Evolutionary conservation across 2,113 vertebrate species (phyloP).

Genomic region (Oreochromis spilurus): DNA sequence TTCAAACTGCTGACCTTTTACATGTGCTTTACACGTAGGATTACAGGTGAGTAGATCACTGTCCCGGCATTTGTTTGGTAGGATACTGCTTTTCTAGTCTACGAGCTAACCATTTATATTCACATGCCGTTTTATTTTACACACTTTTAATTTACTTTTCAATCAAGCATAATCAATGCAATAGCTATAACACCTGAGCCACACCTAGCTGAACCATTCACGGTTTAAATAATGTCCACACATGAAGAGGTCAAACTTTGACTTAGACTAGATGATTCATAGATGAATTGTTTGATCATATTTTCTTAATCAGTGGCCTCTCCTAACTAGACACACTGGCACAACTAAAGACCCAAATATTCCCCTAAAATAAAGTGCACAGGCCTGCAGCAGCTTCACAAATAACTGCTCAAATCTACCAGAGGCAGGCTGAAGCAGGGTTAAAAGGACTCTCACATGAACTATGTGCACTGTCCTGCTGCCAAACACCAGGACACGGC

Average conservation of each 20-base stretch:
- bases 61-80: not conserved
- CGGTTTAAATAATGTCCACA: not conserved
- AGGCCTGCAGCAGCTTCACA: not conserved
- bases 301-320: not conserved
- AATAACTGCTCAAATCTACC: not conserved
- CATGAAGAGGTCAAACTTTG: not conserved
- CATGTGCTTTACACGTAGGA: not conserved
- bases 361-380: not conserved
- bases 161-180: not conserved
- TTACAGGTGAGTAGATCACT: not conserved
- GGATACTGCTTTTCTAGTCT: not conserved
- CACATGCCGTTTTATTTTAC: not conserved
- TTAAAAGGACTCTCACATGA: not conserved
- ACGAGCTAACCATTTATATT: not conserved
- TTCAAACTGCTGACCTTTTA: not conserved
- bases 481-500: conserved; percentile 7
- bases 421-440: not conserved
- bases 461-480: not conserved
- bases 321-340: not conserved
- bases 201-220: not conserved
- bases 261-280: not conserved
- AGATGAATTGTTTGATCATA: not conserved
- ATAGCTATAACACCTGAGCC: not conserved
- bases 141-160: not conserved
- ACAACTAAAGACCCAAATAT: not conserved